Conservation (phyloP, 2,888 invertebrate species). For the Cancer borealis region DNA sequence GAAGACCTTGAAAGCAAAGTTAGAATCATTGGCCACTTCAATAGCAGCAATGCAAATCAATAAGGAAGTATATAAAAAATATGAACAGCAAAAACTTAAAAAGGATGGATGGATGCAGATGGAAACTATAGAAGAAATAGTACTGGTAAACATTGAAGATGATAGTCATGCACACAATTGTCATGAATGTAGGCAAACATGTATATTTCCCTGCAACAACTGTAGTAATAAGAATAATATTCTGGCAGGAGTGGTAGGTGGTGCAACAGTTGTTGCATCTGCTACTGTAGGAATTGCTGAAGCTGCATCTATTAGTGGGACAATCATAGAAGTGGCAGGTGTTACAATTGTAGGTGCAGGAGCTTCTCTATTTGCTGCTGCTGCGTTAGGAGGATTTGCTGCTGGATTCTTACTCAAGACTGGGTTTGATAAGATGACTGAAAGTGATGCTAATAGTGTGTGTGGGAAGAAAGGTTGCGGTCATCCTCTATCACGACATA, state of each 20-base stretch:
- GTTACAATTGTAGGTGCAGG: not conserved
- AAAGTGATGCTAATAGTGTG: constrained; percentile 35
- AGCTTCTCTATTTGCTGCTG: constrained; percentile 47
- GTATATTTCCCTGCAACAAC: constrained; percentile 56
- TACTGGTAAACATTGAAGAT: not conserved
- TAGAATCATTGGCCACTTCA: constrained; percentile 46
- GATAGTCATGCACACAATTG: constrained; percentile 63
- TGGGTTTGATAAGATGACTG: constrained; percentile 24
- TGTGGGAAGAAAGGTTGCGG: constrained; percentile 53
- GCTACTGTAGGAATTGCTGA: too few species aligned
- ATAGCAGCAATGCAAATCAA: constrained; percentile 47
- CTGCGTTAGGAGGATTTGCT: constrained; percentile 39
- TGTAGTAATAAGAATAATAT: not conserved
- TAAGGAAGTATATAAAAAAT: constrained; percentile 50
- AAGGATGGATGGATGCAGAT: not conserved
- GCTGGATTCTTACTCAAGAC: constrained; percentile 39
- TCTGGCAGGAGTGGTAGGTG: constrained; percentile 54
- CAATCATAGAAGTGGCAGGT: too few species aligned
- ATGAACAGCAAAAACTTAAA: constrained; percentile 56
- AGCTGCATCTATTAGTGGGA: too few species aligned
- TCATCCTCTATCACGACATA: constrained; percentile 44
- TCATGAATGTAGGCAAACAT: constrained; percentile 54
- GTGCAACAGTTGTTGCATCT: not conserved
- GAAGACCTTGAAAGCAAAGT: constrained; percentile 8
- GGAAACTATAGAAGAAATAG: not conserved